Evolutionary conservation across 2,797 vertebrate genomes (phyloP).

Genomic region (Chloroceryle inda): DNA sequence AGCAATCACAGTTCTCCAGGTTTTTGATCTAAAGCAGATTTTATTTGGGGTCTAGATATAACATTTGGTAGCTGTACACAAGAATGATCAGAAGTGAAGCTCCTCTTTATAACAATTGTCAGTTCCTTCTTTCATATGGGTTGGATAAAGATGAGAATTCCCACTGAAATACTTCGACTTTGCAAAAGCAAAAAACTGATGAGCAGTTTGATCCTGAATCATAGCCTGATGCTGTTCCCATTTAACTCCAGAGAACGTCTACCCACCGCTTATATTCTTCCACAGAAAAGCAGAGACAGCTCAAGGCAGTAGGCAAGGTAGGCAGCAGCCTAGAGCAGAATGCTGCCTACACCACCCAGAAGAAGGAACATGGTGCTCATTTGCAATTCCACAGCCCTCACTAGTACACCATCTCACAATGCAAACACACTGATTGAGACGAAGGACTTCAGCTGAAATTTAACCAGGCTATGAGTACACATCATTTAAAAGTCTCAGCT

Average conservation of each 20-base stretch:
- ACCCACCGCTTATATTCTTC: constrained; percentile 23
- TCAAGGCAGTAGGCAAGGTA: constrained; percentile 55
- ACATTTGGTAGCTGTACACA: background rate
- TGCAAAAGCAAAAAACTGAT: background rate
- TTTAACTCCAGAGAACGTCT: constrained; percentile 24
- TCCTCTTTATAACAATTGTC: background rate
- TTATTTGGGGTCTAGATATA: background rate
- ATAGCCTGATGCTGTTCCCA: background rate
- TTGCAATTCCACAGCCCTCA: constrained; percentile 30
- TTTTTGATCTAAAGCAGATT: background rate
- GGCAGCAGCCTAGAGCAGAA: constrained; percentile 51
- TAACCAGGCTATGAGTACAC: background rate
- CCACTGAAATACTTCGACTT: background rate
- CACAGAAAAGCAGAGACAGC: background rate
- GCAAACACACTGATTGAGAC: background rate
- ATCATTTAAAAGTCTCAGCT: background rate
- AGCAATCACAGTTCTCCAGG: background rate
- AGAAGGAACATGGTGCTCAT: accelerated
- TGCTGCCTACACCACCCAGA: constrained; percentile 54
- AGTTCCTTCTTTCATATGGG: background rate
- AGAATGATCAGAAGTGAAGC: background rate
- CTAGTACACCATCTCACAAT: background rate
- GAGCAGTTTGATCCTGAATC: constrained; percentile 3
- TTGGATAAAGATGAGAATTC: background rate
- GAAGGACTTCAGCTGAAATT: background rate